Conservation (phyloP, 2,113 vertebrate species). For the Suncus etruscus region DNA sequence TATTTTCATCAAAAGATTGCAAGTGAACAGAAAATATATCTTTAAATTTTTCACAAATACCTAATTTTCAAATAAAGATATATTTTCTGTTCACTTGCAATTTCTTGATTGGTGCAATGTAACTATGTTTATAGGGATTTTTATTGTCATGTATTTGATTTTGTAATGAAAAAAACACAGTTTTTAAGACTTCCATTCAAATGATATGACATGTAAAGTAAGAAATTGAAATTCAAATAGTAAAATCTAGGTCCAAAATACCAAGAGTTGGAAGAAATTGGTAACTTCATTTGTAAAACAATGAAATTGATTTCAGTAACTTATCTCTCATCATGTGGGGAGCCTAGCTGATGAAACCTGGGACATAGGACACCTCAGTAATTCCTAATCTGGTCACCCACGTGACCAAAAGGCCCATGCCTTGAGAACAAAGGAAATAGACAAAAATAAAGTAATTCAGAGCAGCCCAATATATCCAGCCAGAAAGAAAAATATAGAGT, state of each 20-base stretch:
- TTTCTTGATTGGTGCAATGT: not conserved
- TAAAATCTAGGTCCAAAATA: not conserved
- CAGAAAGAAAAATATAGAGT: no score
- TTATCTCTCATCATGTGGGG: no score
- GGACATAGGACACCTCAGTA: no score
- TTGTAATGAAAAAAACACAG: not conserved
- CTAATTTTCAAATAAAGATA: no score
- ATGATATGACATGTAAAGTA: not conserved
- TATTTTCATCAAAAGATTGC: not conserved
- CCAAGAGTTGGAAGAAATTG: not conserved
- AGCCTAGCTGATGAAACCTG: no score
- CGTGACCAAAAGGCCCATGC: no score
- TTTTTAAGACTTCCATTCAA: not conserved
- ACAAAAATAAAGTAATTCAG: no score
- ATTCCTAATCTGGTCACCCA: no score
- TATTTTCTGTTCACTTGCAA: not conserved
- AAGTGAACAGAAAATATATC: not conserved
- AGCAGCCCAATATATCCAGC: no score
- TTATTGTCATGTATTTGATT: not conserved
- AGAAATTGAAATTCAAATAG: not conserved
- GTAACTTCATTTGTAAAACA: not conserved
- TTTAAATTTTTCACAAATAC: constrained; percentile 26
- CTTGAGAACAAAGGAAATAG: no score
- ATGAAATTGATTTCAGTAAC: not conserved
- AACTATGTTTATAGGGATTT: not conserved